Percentiles rank a stretch among this genome's conserved stretches.
phyloP scores from a whole-genome alignment of 2,888 invertebrate species.

The Morinoia aosen region DNA sequence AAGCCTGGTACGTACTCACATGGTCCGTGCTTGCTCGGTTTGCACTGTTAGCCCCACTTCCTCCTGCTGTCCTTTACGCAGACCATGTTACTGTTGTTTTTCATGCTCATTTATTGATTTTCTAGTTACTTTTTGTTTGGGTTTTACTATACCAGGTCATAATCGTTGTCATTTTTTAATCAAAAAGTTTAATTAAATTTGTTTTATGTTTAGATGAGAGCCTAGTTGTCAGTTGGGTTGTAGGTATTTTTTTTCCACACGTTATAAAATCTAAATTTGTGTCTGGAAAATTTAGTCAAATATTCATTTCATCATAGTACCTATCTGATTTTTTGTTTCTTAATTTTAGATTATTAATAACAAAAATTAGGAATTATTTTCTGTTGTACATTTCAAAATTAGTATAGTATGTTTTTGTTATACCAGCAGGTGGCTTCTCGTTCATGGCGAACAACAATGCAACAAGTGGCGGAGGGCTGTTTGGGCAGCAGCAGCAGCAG shows the following conservation, averaged over 20 bases:
- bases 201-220: not conserved
- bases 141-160: no score
- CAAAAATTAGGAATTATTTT: not conserved
- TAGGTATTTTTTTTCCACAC: no score
- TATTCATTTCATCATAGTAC: not conserved
- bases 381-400: not conserved
- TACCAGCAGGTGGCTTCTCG: slow-evolving; percentile 16
- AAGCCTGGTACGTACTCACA: not conserved
- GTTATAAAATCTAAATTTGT: no score
- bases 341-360: not conserved
- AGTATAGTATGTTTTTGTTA: not conserved
- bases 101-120: no score
- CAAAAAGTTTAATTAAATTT: not conserved
- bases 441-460: slow-evolving; percentile 57
- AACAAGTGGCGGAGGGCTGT: slow-evolving; percentile 71
- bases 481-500: slow-evolving; percentile 46
- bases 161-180: no score
- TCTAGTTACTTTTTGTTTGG: no score
- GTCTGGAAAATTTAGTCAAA: no score
- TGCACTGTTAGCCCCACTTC: no score
- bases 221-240: no score
- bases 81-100: no score
- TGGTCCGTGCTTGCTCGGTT: no score
- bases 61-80: no score
- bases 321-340: not conserved